Percentiles rank a stretch among this genome's conserved stretches.
phyloP scores from a whole-genome alignment of 2,113 vertebrate species.

The Heloderma charlesbogerti region DNA sequence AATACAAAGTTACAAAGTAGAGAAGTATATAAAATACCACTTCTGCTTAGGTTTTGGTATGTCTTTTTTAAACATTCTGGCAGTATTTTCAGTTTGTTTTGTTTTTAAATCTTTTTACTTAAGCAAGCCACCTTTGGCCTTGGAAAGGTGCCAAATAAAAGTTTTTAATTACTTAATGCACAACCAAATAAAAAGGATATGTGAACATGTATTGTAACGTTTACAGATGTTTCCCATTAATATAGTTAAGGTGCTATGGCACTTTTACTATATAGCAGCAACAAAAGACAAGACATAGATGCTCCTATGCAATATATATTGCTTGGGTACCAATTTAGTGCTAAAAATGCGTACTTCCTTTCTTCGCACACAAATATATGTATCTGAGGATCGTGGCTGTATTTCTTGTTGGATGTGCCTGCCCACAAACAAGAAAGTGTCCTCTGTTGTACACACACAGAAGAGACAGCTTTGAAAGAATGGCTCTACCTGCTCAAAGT shows the following conservation, averaged over 20 bases:
- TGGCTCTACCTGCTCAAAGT: neutral
- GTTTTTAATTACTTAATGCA: neutral
- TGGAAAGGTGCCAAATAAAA: neutral
- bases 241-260: too few relatives aligned
- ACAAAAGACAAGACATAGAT: too few relatives aligned
- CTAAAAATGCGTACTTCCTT: neutral
- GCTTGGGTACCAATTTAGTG: neutral
- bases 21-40: neutral
- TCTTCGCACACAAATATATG: neutral
- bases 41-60: neutral
- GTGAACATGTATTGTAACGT: neutral
- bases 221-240: neutral
- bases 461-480: neutral
- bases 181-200: neutral
- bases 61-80: neutral
- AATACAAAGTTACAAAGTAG: neutral
- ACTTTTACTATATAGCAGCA: neutral
- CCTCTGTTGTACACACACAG: neutral
- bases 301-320: neutral
- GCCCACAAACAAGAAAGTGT: neutral
- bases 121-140: neutral
- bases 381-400: neutral
- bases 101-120: neutral
- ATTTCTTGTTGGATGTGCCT: neutral
- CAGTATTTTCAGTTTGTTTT: neutral